Evolutionary conservation across 2,888 invertebrate species (phyloP), one percentile per base, ranked within the genome.

Genomic region (Pheosia gnoma): DNA sequence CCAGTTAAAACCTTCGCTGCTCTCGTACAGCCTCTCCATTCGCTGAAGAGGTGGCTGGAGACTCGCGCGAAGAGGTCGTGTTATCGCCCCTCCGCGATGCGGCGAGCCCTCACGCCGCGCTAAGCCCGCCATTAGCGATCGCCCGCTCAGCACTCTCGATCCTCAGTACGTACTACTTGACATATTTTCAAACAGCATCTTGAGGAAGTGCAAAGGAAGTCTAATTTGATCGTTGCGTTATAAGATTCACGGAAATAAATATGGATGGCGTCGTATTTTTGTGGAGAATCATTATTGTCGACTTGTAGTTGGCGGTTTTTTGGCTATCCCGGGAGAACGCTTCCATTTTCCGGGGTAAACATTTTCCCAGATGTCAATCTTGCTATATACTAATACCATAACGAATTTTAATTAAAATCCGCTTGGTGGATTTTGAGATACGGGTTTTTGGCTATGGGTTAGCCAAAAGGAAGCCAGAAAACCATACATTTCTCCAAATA

Each of bases 51-150:
- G 25, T 8, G 51, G 51, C 47, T n/a, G 5, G 47, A 47, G 47
- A n/a, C n/a, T 47, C 5, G 47, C n/a, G n/a, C 47, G 47, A n/a
- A n/a, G 47, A n/a, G 47, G 11, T 47, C 47, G 47, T 47, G 47
- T 47, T 47, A 47, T 47, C 47, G 47, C 47, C 47, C n/a, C 47
- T 47, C 47, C 47, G 47, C 47, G 47, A 47, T 1, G 47, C 47
- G 47, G 47, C 11, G 47, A 9, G 47, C 47, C 47, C 47, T 47
- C 47, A n/a, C 47, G 47, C 47, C n/a, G 47, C 47, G 47, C 47
- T 47, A 47, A 47, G 47, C 47, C 47, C n/a, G n/a, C 47, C 47
- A n/a, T 47, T 47, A 47, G 47, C 47, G 47, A 47, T 47, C 47
- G 47, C 47, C 11, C 47, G 47, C 47, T 47, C 47, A 47, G 47